Evolutionary conservation across 2,888 invertebrate species (phyloP), one percentile per base, ranked within the genome.

Genomic region (Leptopilina drosophilae): DNA sequence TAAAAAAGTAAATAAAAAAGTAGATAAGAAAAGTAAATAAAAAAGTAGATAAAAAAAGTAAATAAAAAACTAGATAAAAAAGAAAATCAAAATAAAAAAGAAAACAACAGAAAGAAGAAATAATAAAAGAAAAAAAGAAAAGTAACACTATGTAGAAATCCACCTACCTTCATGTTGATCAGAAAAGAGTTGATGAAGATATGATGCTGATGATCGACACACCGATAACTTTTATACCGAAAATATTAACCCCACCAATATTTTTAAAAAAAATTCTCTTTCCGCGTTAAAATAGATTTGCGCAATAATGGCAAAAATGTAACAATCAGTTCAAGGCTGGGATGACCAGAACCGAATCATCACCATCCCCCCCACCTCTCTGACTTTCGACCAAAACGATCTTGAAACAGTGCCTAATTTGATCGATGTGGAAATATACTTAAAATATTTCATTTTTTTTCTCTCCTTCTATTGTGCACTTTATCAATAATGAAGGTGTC

Each of bases 331-430:
- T 80, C 82, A 81, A 82, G 82, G 83, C 76, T 80, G 80, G 62
- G 82, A 80, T 82, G 82, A 81, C 81, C 77, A 9, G 67, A 46
- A 80, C 79, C 79, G 79, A 80, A 81, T 83, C 80, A 83, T 78
- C 77, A 66, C 77, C 77, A 62, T 65, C 26, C 67, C 20, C 69
- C 76, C 81, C 80, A 66, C 80, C 80, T 78, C 82, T 81, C 78
- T 82, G 80, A 83, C 83, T 83, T 83, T 83, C 83, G 79, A 79
- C 80, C 83, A 80, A 80, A 78, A 78, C 78, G 78, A 81, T 81
- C 14, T 69, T 49, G 33, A 26, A 33, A 67, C 40, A 69, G 14
- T 26, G 53, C 53, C 69, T 53, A 69, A 26, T 20, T 69, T 69
- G 0, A 69, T 69, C 9, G 53, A 33, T 69, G 33, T 53, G 26